Conservation (phyloP, 2,113 vertebrate species). For the Dermatemys mawii region DNA sequence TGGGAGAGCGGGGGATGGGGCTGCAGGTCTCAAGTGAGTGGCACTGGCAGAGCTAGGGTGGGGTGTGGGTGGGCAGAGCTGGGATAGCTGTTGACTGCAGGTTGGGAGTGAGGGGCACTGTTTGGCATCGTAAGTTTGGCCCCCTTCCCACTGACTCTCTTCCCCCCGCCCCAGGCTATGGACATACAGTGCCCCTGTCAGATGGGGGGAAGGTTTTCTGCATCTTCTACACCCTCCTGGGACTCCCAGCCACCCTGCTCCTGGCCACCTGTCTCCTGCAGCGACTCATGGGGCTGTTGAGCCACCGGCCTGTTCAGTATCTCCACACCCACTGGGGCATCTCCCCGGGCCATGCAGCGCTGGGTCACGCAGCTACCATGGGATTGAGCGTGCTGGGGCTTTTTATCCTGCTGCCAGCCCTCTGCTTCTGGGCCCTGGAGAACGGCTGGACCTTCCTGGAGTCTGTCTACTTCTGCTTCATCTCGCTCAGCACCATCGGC, state of each 20-base stretch:
- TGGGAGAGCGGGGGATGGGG: not conserved
- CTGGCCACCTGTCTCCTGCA: slow-evolving; percentile 72
- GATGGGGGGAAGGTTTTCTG: slow-evolving; percentile 80
- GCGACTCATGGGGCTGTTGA: slow-evolving; percentile 70
- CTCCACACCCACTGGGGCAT: slow-evolving; percentile 69
- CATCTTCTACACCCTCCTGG: slow-evolving; percentile 75
- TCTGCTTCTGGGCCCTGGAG: slow-evolving; percentile 70
- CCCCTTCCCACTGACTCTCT: not conserved
- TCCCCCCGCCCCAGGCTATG: slow-evolving; percentile 80
- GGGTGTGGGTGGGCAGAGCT: not conserved
- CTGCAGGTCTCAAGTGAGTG: not conserved
- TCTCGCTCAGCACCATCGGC: slow-evolving; percentile 83
- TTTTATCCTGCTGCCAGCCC: slow-evolving; percentile 78
- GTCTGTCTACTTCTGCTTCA: slow-evolving; percentile 84
- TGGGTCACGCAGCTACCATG: slow-evolving; percentile 61
- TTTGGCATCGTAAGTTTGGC: too few species aligned
- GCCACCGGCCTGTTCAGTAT: slow-evolving; percentile 43
- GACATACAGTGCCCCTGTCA: slow-evolving; percentile 76
- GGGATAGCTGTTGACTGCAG: too few species aligned
- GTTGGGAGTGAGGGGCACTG: not conserved
- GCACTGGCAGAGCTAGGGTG: not conserved
- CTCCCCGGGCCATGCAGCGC: slow-evolving; percentile 7
- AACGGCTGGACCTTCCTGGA: slow-evolving; percentile 75
- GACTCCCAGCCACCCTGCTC: slow-evolving; percentile 79
- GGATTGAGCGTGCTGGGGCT: slow-evolving; percentile 33